Evolutionary conservation across 2,888 invertebrate species (phyloP).

Genomic region (Brenthis daphne): DNA sequence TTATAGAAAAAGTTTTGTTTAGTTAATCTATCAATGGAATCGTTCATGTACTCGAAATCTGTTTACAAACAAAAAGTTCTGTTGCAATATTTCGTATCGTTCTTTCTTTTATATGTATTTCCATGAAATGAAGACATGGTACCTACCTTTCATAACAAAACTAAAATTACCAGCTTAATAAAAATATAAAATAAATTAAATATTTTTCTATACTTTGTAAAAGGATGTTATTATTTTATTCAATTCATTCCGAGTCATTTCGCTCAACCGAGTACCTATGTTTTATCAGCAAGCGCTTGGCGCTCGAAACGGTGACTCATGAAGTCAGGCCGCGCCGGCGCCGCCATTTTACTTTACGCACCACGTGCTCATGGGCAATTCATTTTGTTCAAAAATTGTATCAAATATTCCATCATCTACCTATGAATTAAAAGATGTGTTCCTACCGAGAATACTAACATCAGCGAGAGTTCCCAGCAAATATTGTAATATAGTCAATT

Average conservation of each 20-base stretch:
- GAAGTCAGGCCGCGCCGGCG: slow-evolving; percentile 48
- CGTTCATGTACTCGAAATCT: too few species aligned
- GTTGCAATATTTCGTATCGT: too few species aligned
- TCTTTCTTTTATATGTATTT: too few species aligned
- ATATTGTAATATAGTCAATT: neutral
- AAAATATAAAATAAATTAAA: neutral
- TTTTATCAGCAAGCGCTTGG: slow-evolving; percentile 47
- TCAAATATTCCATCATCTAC: slow-evolving; percentile 2
- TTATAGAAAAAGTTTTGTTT: too few species aligned
- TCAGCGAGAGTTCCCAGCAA: neutral
- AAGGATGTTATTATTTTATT: slow-evolving; percentile 17
- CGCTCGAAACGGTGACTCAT: slow-evolving; percentile 48
- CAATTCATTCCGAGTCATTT: slow-evolving; percentile 11
- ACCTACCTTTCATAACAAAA: neutral
- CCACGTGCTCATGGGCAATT: slow-evolving; percentile 65
- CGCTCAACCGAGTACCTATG: slow-evolving; percentile 30
- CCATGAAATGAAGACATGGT: too few species aligned
- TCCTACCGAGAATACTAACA: neutral
- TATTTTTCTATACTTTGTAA: neutral
- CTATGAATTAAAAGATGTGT: neutral
- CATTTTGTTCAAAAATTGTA: slow-evolving; percentile 23
- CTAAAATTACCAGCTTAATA: neutral
- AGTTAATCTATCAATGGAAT: too few species aligned
- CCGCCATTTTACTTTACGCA: slow-evolving; percentile 76
- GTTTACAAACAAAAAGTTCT: too few species aligned